These are phyloP conservation scores for Drosophila tanythrix DNA, from an alignment of 2,888 invertebrate species.

Conservation along the genomic window DNA sequence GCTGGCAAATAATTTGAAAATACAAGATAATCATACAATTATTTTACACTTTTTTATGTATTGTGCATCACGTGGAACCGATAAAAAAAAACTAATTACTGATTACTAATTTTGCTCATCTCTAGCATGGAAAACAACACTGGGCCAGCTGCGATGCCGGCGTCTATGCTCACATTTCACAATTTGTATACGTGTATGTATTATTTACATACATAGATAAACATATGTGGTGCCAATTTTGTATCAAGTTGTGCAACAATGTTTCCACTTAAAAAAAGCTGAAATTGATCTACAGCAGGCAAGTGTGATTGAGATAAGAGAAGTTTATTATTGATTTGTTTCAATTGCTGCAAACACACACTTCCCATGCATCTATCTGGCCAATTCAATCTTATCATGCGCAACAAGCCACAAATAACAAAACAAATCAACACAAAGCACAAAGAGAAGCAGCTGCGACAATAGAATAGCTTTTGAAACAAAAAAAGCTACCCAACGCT, in stretches of 20 bases:
- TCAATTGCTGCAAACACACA: neutral
- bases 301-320: constrained; percentile 5
- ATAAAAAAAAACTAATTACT: neutral
- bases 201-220: neutral
- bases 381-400: constrained; percentile 3
- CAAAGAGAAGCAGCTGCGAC: constrained; percentile 4
- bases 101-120: constrained; percentile 2
- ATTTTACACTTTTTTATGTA: neutral
- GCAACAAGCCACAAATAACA: neutral
- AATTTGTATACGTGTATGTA: neutral
- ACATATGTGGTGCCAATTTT: neutral
- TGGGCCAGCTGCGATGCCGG: constrained; percentile 4
- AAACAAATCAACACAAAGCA: neutral
- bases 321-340: constrained; percentile 1
- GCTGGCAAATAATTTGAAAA: neutral
- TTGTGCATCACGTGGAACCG: neutral
- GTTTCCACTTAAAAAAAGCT: neutral
- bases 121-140: constrained; percentile 12
- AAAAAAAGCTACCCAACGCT: constrained; percentile 4
- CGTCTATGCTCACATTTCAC: neutral
- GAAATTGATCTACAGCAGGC: neutral
- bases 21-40: constrained; percentile 1
- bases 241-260: neutral
- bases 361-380: neutral
- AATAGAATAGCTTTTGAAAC: constrained; percentile 6